A percentile compares a stretch with the other conserved stretches of the same genome.
Evolutionary conservation across 2,797 vertebrate genomes (phyloP).

Genomic region (Pseudochirops cupreus): DNA sequence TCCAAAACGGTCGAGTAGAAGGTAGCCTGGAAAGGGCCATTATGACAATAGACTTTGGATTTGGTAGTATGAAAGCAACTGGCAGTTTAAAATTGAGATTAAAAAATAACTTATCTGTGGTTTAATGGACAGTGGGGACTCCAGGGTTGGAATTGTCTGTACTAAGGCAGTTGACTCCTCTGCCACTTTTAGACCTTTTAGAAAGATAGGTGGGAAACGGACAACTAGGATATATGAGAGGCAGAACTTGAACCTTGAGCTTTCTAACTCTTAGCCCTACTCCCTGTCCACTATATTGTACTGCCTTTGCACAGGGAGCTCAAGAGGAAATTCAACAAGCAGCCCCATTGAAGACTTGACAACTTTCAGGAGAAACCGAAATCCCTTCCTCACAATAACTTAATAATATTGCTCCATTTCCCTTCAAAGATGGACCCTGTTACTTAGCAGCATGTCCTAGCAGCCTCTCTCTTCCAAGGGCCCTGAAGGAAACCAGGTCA

Average conservation of each 20-base stretch:
- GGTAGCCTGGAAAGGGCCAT: not conserved
- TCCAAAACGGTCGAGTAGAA: too few relatives aligned
- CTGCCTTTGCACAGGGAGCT: too few relatives aligned
- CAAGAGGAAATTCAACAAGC: too few relatives aligned
- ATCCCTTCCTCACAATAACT: not conserved
- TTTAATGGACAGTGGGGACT: not conserved
- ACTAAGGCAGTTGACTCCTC: not conserved
- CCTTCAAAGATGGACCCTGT: not conserved
- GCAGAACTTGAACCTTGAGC: not conserved
- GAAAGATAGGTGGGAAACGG: not conserved
- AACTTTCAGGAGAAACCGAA: not conserved
- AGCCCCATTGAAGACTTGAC: not conserved
- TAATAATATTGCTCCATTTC: too few relatives aligned
- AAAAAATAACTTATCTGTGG: not conserved
- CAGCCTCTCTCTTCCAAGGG: not conserved
- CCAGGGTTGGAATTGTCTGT: not conserved
- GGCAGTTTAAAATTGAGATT: not conserved
- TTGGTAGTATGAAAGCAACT: not conserved
- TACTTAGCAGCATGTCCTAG: slow-evolving; percentile 50
- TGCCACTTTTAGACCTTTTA: not conserved
- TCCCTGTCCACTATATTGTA: too few relatives aligned
- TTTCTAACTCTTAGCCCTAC: too few relatives aligned
- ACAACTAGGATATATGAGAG: not conserved
- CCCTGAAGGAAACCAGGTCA: too few relatives aligned
- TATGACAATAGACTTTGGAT: not conserved